A percentile compares a stretch with the other conserved stretches of the same genome.
Conservation (phyloP, 1,140 invertebrate species). For the Drosophila bipectinata region DNA sequence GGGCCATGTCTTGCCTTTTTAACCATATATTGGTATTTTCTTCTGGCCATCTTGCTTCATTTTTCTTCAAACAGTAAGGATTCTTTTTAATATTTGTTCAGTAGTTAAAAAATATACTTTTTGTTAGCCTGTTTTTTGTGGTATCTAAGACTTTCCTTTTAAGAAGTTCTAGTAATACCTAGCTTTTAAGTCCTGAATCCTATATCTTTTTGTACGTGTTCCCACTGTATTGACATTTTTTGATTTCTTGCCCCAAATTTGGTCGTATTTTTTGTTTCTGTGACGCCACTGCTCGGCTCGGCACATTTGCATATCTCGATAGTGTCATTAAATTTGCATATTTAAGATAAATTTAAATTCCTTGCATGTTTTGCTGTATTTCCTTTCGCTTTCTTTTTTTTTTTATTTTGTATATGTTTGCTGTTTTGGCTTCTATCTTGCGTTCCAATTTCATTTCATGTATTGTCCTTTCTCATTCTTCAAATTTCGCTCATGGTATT, state of each 20-base stretch:
- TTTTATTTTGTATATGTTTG: not conserved
- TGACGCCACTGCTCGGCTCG: conserved; percentile 11
- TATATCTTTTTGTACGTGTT: not conserved
- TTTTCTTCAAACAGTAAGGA: not conserved
- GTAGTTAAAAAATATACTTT: not conserved
- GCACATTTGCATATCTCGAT: conserved; percentile 72
- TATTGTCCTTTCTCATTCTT: conserved; percentile 54
- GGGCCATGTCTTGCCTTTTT: not conserved
- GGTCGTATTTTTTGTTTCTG: conserved; percentile 43
- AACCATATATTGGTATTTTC: conserved; percentile 52
- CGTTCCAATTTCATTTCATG: conserved; percentile 43
- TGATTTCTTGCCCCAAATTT: conserved; percentile 50
- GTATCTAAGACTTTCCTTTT: not conserved
- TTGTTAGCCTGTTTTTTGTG: not conserved
- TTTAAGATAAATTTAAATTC: conserved; percentile 78
- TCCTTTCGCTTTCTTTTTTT: not conserved
- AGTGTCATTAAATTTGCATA: conserved; percentile 76
- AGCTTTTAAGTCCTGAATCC: not conserved
- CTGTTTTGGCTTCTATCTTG: conserved; percentile 18
- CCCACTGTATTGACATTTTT: conserved; percentile 30
- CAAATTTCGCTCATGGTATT: conserved; percentile 57
- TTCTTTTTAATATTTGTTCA: not conserved
- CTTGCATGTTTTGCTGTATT: conserved; percentile 57
- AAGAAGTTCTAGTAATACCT: not conserved
- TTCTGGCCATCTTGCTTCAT: conserved; percentile 44